phyloP scores from a whole-genome alignment of 2,113 vertebrate species.

The Trichomycterus rosablanca region DNA sequence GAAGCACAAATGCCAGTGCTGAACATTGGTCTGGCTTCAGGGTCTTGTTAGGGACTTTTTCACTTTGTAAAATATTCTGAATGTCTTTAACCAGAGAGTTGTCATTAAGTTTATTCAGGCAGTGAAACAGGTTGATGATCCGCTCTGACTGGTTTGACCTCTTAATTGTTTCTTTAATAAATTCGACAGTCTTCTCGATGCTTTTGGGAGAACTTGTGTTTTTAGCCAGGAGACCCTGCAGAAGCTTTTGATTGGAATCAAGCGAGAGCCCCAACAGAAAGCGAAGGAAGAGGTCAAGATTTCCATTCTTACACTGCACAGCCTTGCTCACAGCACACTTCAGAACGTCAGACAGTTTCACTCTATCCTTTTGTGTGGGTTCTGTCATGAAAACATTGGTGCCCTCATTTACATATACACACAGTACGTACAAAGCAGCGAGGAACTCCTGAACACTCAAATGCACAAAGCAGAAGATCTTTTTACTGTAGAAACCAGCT shows the following conservation, averaged over 20 bases:
- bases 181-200: background rate
- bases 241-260: conserved; percentile 8
- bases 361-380: background rate
- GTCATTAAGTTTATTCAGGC: conserved; percentile 16
- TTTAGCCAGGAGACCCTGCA: conserved; percentile 1
- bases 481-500: background rate
- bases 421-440: conserved; percentile 22
- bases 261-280: conserved; percentile 19
- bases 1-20: conserved; percentile 14
- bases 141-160: background rate
- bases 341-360: background rate
- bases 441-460: conserved; percentile 20
- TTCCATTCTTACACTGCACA: conserved; percentile 15
- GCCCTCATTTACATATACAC: background rate
- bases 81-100: conserved; percentile 7
- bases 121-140: conserved; percentile 24
- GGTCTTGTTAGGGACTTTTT: too few relatives aligned
- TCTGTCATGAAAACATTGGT: background rate
- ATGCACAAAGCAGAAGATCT: conserved; percentile 17
- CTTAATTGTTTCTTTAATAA: background rate
- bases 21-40: conserved; percentile 7
- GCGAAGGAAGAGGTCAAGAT: background rate
- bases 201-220: background rate
- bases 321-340: conserved; percentile 6
- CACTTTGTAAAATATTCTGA: background rate